Base-by-base conservation (phyloP, 92 coral and sea anemone genomes). In the Zoanthus gigantus region DNA sequence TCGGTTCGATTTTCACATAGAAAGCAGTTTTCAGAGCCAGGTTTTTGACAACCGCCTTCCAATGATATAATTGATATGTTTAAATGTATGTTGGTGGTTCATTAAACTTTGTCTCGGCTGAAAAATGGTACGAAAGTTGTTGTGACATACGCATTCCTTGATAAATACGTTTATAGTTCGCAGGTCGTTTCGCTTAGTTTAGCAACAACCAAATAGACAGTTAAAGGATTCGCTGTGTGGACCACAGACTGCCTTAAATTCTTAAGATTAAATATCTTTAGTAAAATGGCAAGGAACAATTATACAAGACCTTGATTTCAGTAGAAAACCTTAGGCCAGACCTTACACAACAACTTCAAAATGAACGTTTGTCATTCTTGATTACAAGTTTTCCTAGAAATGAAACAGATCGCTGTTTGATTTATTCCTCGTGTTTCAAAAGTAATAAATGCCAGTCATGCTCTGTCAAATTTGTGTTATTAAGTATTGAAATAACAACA, bases 401-500 rank as follows among this genome's bases (percentile, higher is more conserved):
- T 10, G 60, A 31, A 81, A 81, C 85, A 81, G 85, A 81, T 67
- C 50, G 15, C 17, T 42, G 46, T 66, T 81, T 81, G 85, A 81
- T 81, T 81, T 81, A 81, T 81, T 81, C 85, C 65, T 81, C 74
- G 47, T 66, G 44, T 77, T 81, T 65, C 30, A 81, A 67, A 66
- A 81, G 71, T 81, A 81, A 81, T 81, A 46, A 67, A 81, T 66
- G 46, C 75, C 85, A 65, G 75, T 46, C 85, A 81, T 81, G 74
- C 71, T 81, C 71, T 48, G 75, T 15, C 71, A 65, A 46, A 65
- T 67, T 67, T 63, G 44, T 42, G 63, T 81, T 81, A 67, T 65
- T 81, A 65, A 81, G 65, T 30, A 45, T 81, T 68, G 42, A 30
- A 65, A 66, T 28, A 47, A 30, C 10, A 17, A 17, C 42, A 63